Conservation (phyloP, 2,888 invertebrate species). For the Tribolium freemani region DNA sequence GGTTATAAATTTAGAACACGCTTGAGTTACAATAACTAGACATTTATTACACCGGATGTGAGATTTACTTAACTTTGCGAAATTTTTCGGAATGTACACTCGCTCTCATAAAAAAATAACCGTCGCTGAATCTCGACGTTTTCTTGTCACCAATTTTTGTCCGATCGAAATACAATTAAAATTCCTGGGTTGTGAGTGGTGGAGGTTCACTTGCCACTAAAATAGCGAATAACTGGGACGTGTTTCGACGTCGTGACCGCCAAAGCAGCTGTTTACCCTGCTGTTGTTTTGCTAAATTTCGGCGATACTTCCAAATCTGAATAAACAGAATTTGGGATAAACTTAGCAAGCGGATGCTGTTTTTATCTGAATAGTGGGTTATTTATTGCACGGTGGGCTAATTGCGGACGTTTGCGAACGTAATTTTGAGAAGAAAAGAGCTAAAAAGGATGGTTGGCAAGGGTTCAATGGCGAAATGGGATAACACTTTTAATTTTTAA, state of each 20-base stretch:
- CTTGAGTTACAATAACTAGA: constrained; percentile 13
- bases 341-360: constrained; percentile 34
- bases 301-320: constrained; percentile 30
- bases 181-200: constrained; percentile 44
- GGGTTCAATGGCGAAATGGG: constrained; percentile 23
- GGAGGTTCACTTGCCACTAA: constrained; percentile 51
- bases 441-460: constrained; percentile 29
- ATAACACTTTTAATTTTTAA: constrained; percentile 31
- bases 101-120: not conserved
- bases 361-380: constrained; percentile 17
- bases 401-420: constrained; percentile 30
- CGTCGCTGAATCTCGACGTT: too few relatives aligned
- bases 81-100: not conserved
- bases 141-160: too few relatives aligned
- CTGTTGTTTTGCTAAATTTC: constrained; percentile 24
- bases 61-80: not conserved
- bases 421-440: constrained; percentile 15
- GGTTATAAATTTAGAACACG: constrained; percentile 21
- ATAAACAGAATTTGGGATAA: constrained; percentile 22
- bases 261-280: constrained; percentile 33
- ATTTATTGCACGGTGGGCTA: constrained; percentile 29
- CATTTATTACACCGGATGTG: constrained; percentile 20
- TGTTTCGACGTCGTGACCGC: constrained; percentile 30
- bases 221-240: constrained; percentile 49
- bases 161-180: constrained; percentile 34